Conservation (phyloP, 2,113 vertebrate genomes). For the Trachemys scripta region DNA sequence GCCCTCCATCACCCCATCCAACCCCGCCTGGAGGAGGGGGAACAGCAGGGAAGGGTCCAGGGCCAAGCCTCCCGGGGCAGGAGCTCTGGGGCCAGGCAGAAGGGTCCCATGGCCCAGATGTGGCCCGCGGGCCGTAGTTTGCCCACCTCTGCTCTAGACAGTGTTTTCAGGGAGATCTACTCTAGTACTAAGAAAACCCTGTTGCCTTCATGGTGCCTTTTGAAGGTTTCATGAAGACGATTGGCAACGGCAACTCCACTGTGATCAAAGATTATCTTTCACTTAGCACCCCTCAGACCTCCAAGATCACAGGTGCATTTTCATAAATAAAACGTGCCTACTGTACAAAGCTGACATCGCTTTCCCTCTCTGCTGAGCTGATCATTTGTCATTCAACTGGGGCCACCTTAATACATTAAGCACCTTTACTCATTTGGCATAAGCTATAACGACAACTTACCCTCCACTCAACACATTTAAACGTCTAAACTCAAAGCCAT, state of each 20-base stretch:
- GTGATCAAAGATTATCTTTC: background rate
- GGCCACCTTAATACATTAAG: background rate
- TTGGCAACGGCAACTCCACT: accelerated
- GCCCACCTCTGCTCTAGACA: accelerated
- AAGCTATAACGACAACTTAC: background rate
- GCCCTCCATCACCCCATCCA: too few species aligned
- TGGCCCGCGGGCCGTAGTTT: too few species aligned
- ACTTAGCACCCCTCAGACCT: background rate
- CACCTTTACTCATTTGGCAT: background rate
- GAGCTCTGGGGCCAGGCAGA: too few species aligned
- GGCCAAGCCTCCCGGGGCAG: too few species aligned
- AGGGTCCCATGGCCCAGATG: too few species aligned
- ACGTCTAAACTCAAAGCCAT: background rate
- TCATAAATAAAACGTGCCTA: background rate
- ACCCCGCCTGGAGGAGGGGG: too few species aligned
- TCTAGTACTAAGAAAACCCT: accelerated
- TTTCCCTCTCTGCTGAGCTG: background rate
- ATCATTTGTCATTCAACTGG: background rate
- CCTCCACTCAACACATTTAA: background rate
- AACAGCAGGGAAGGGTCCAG: too few species aligned
- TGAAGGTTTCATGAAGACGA: background rate
- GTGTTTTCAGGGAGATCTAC: background rate
- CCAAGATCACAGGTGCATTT: accelerated
- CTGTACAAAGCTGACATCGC: accelerated
- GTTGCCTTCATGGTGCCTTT: background rate